Base-by-base conservation (phyloP, 1,140 invertebrate genomes). In the Scaptomyza graminum region DNA sequence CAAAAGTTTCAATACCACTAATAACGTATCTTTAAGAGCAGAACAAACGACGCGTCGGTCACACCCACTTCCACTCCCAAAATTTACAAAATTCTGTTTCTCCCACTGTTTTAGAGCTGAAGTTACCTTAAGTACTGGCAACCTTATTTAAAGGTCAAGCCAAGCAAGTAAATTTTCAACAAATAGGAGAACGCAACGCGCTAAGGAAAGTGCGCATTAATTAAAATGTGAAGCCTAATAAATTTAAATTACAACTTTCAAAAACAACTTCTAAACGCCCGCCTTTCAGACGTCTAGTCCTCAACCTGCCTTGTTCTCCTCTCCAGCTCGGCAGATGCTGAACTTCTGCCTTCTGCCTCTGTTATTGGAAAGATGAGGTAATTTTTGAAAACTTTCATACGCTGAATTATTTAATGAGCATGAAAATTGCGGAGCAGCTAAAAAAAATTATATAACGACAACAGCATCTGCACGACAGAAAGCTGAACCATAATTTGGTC, bases 211-310 rank as follows among this genome's bases (percentile, higher is more conserved):
- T 88, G 65, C 69, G 79, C 83, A 88, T 88, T 87, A 87, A 87
- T 87, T 88, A 87, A 88, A 87, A 87, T 88, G 83, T 88, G 83
- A 87, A 87, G 79, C 83, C 83, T 87, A 83, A 87, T 87, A 87
- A 87, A 87, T 87, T 83, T 87, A 83, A 87, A 87, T 87, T 83
- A 87, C 72, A 87, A 87, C 78, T 87, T 87, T 87, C 83, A 87
- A 88, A 82, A 82, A 82, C 87, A 87, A 88, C 67, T 87, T 87
- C 76, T 81, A 75, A 79, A 68, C 78, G 75, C 74, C 67, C 74
- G 66, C 78, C 78, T 70, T 72, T 49, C 31, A 28, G 37, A 50
- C 37, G 15, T 31, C 16, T 16, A 25, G 9, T 13, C 34, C 55
- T 16, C 60, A 15, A 31, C 44, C 44, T 18, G 37, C 11, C 55